These are phyloP conservation scores for Trichonephila clavipes DNA, from an alignment of 1,140 invertebrate genomes.

Conservation along the genomic window DNA sequence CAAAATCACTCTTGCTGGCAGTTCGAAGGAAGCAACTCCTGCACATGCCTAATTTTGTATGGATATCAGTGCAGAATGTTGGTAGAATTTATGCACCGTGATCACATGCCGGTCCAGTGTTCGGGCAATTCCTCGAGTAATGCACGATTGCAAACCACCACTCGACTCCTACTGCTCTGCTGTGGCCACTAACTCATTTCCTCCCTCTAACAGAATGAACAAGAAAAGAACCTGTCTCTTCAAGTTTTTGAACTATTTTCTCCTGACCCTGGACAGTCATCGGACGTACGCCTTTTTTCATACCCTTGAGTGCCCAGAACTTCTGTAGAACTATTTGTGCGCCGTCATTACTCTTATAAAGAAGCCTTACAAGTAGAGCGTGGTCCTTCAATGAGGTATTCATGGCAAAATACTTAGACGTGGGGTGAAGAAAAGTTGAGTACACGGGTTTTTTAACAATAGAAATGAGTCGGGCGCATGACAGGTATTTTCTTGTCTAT, in stretches of 20 bases:
- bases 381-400: neutral
- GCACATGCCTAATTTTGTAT: too few relatives aligned
- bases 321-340: neutral
- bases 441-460: neutral
- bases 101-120: neutral
- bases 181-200: neutral
- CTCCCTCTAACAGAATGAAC: neutral
- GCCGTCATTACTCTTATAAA: neutral
- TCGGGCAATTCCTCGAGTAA: too few relatives aligned
- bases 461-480: neutral
- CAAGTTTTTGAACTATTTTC: conserved; percentile 14
- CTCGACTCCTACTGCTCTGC: too few relatives aligned
- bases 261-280: neutral
- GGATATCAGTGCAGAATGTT: too few relatives aligned
- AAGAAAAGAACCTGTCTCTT: neutral
- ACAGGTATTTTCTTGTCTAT: neutral
- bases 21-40: too few relatives aligned
- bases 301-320: neutral
- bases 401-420: neutral
- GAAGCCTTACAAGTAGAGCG: neutral
- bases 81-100: neutral
- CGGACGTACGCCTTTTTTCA: neutral
- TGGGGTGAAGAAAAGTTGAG: neutral
- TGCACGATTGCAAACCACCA: too few relatives aligned
- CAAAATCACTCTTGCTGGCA: too few relatives aligned